Conservation (phyloP, 2,888 invertebrate species). For the Harpagoxenus sublaevis region DNA sequence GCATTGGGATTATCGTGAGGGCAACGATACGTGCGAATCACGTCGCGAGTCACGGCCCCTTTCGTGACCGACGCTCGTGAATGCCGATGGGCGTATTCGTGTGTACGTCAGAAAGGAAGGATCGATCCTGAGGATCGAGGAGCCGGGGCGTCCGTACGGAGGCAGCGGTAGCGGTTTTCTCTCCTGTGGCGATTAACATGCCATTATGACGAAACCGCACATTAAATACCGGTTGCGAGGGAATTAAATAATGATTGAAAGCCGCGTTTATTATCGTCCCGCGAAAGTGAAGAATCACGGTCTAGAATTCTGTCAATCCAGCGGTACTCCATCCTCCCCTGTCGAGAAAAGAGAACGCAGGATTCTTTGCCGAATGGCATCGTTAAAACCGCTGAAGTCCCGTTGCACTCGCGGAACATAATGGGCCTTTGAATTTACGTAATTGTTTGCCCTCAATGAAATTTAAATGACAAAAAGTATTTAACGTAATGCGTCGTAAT, state of each 20-base stretch:
- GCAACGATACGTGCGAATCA: constrained; percentile 82
- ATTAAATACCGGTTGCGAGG: constrained; percentile 56
- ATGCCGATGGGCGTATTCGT: constrained; percentile 82
- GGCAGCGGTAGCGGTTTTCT: constrained; percentile 73
- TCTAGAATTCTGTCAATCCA: constrained; percentile 54
- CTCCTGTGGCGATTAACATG: constrained; percentile 68
- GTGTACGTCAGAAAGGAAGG: constrained; percentile 72
- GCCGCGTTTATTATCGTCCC: constrained; percentile 47
- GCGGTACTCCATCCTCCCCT: constrained; percentile 4
- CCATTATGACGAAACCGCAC: constrained; percentile 58
- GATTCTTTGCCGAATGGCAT: constrained; percentile 27
- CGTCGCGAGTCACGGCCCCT: constrained; percentile 80
- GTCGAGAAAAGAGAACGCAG: constrained; percentile 22
- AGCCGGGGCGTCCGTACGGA: constrained; percentile 64
- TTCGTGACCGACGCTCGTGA: constrained; percentile 83
- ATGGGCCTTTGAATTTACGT: constrained; percentile 4
- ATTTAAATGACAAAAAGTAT: constrained; percentile 14
- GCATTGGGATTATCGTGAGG: constrained; percentile 78
- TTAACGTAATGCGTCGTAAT: neutral
- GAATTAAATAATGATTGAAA: constrained; percentile 61
- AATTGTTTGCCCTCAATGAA: constrained; percentile 28
- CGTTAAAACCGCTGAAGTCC: constrained; percentile 24
- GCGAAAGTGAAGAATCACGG: constrained; percentile 57
- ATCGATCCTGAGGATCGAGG: constrained; percentile 77
- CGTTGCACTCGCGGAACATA: constrained; percentile 31